Conservation (phyloP, 2,797 vertebrate genomes). For the Phrynocephalus forsythii region DNA sequence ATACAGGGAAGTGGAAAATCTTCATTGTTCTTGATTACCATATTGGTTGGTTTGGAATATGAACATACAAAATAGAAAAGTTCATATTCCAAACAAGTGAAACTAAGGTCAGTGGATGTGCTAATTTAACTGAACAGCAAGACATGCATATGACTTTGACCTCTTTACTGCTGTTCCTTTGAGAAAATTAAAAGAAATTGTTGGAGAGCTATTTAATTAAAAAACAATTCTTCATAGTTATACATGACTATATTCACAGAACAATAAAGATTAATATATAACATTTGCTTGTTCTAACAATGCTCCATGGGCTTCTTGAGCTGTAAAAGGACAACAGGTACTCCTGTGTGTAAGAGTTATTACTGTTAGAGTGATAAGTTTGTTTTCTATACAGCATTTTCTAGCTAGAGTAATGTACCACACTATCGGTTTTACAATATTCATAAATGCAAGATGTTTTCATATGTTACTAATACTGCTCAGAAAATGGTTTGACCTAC, state of each 20-base stretch:
- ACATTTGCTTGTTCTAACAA: constrained; percentile 69
- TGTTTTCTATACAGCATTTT: constrained; percentile 35
- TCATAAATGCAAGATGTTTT: neutral
- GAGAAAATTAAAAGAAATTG: constrained; percentile 77
- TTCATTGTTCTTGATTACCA: too few relatives aligned
- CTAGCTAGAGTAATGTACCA: neutral
- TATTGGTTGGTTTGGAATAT: too few relatives aligned
- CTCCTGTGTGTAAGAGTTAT: constrained; percentile 32
- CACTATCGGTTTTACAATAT: neutral
- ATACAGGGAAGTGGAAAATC: neutral
- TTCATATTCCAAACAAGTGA: constrained; percentile 36
- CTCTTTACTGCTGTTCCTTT: constrained; percentile 62
- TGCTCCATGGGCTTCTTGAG: constrained; percentile 49
- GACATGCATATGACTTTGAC: constrained; percentile 54
- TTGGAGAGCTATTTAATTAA: constrained; percentile 72
- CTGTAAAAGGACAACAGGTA: constrained; percentile 49
- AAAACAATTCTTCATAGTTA: constrained; percentile 72
- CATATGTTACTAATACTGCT: neutral
- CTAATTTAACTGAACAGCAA: constrained; percentile 63
- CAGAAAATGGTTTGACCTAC: constrained; percentile 10
- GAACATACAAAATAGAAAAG: too few relatives aligned
- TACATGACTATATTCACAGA: constrained; percentile 72
- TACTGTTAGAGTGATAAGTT: constrained; percentile 18
- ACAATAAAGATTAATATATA: constrained; percentile 74
- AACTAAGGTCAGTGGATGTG: constrained; percentile 41